Evolutionary conservation across 2,888 invertebrate genomes (phyloP), one percentile per base, ranked within the genome.

Genomic region (Piscicola geometra): DNA sequence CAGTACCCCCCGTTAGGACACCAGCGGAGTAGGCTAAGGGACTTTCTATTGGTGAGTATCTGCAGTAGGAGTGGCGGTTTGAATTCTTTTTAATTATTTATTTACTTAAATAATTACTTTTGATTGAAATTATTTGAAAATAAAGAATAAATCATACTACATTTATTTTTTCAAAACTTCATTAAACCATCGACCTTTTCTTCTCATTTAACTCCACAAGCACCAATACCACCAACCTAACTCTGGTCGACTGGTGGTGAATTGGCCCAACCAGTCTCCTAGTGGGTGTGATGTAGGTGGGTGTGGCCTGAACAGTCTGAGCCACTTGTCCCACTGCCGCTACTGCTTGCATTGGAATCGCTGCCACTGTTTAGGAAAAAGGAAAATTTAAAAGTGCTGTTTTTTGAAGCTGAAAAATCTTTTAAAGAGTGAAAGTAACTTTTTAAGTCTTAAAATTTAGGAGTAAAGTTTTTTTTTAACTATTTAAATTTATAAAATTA

Each of bases 241-340:
- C 83, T 79, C 85, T 81, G 75, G 84, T 82, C 32, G 83, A 81
- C 74, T 93, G 92, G 84, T 93, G 91, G 86, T 94, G 92, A 84
- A 94, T 93, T 73, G 92, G 93, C 82, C 93, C 86, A 74, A 86
- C 83, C 85, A 93, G 92, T 75, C 87, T 82, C 77, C 84, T 91
- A 12, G 78, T 71, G 74, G 92, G 83, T 56, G 85, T 83, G 76
- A 85, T 80, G 77, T 85, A 85, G 47, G 82, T 80, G 56, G 75
- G 50, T 1, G 84, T 82, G 50, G 76, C 75, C 15, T 75, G 70
- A 25, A 71, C 66, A 2, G 77, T 64, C n/a, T 69, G 75, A 1
- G 75, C 75, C 3, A 71, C 77, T 36, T 47, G 70, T 9, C 75
- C 77, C 21, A 75, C 76, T 25, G 76, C 56, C 12, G 75, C 69